Conservation (phyloP, 2,113 vertebrate genomes). For the Miniopterus natalensis region DNA sequence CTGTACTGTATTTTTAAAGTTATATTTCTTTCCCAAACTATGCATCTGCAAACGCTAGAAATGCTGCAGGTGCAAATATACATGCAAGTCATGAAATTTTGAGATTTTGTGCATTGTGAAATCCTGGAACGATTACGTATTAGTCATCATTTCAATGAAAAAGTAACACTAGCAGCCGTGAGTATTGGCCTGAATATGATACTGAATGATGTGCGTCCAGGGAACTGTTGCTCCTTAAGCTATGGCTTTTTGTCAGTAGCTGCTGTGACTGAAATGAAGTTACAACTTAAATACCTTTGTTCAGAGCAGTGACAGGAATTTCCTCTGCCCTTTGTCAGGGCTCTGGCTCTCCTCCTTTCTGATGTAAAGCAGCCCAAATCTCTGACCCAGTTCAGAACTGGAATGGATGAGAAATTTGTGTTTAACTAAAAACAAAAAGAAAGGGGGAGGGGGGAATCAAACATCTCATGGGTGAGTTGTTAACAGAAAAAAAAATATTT, state of each 20-base stretch:
- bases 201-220: slow-evolving; percentile 70
- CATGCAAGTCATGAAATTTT: slow-evolving; percentile 56
- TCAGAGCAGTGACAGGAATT: slow-evolving; percentile 29
- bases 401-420: slow-evolving; percentile 4
- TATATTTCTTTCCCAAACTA: slow-evolving; percentile 52
- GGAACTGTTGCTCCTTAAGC: slow-evolving; percentile 43
- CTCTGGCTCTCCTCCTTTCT: slow-evolving; percentile 14
- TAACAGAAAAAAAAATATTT: slow-evolving; percentile 30
- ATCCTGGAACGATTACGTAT: slow-evolving; percentile 68
- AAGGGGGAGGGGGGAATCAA: background rate
- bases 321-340: slow-evolving; percentile 44
- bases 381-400: slow-evolving; percentile 68
- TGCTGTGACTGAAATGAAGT: slow-evolving; percentile 70
- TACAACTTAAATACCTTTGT: background rate
- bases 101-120: slow-evolving; percentile 69
- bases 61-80: slow-evolving; percentile 40
- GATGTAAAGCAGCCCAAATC: slow-evolving; percentile 19
- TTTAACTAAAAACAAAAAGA: slow-evolving; percentile 22
- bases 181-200: slow-evolving; percentile 46
- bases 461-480: slow-evolving; percentile 36
- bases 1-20: background rate
- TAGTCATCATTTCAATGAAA: slow-evolving; percentile 66
- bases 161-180: slow-evolving; percentile 63
- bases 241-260: slow-evolving; percentile 71
- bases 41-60: background rate